Base-by-base conservation (phyloP, 2,888 invertebrate species). In the Diarsia mendica region DNA sequence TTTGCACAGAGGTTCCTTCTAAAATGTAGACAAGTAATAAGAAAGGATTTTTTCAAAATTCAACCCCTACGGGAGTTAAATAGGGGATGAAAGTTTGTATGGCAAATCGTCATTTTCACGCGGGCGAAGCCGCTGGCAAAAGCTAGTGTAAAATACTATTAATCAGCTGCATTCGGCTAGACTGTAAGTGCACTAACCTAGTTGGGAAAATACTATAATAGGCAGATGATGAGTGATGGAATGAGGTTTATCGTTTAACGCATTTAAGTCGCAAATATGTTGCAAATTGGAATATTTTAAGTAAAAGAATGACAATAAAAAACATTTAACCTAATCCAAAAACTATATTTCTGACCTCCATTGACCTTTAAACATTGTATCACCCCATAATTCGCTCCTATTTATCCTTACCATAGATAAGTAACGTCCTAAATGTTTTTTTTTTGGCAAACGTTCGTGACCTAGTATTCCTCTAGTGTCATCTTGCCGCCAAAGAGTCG, bases 381-480 rank as follows among this genome's bases (percentile, higher is more conserved):
- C 33, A 44, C 0, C 39, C 33, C 15, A 55, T 76, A 77, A 28
- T 73, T 77, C 15, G 28, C 20, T 49, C 46, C 11, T 65, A 55
- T 64, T 60, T 53, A 33, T n/a, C 18, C 33, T 58, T 18, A 48
- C n/a, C 68, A 82, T 72, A 82, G 67, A 82, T 77, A 48, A 77
- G 33, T 77, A 67, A 81, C 76, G 53, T 23, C n/a, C 58, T 67
- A 70, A 65, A 49, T 68, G 8, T 51, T 15, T 79, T 69, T 70
- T 69, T 77, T 82, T 86, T 80, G 86, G 86, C 85, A 86, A 77
- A 13, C 55, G 51, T 33, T 51, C 33, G 10, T 53, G 78, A 75
- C 81, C 87, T 72, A 73, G 9, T 81, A 71, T 72, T 55, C 74
- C 61, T 46, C 28, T 72, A 61, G 72, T 68, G 73, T 75, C 76